Conservation (phyloP, 1,140 invertebrate species). For the Luehdorfia chinensis region DNA sequence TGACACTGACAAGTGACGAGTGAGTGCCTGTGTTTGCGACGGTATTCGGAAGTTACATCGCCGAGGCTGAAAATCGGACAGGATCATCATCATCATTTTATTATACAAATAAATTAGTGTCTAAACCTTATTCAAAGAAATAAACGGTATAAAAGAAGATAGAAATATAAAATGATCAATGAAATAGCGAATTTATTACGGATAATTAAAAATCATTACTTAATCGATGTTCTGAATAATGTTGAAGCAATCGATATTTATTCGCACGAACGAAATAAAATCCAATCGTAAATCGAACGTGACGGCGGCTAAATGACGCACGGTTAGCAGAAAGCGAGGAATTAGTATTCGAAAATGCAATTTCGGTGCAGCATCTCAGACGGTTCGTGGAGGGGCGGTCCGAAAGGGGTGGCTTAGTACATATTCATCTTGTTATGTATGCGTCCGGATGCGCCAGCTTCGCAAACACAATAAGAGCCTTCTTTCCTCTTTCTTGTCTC, state of each 20-base stretch:
- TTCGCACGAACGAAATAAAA: constrained; percentile 19
- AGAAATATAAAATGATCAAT: too few relatives aligned
- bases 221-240: constrained; percentile 7
- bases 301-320: constrained; percentile 22
- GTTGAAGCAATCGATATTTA: constrained; percentile 8
- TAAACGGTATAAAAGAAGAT: too few relatives aligned
- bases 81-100: too few relatives aligned
- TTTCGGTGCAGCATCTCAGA: constrained; percentile 63
- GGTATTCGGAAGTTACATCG: too few relatives aligned
- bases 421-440: constrained; percentile 76
- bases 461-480: constrained; percentile 75
- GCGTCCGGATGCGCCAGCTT: constrained; percentile 73
- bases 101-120: too few relatives aligned
- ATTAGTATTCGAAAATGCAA: constrained; percentile 75
- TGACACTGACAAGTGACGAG: too few relatives aligned
- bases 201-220: constrained; percentile 3
- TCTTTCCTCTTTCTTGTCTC: constrained; percentile 33
- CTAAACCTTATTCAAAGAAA: too few relatives aligned
- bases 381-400: constrained; percentile 38
- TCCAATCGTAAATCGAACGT: constrained; percentile 25
- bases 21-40: too few relatives aligned
- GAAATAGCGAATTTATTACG: too few relatives aligned
- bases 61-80: too few relatives aligned
- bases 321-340: constrained; percentile 37
- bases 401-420: constrained; percentile 59